Evolutionary conservation across 2,797 vertebrate species (phyloP), one percentile per base, ranked within the genome.

Genomic region (Gallinago stenura): DNA sequence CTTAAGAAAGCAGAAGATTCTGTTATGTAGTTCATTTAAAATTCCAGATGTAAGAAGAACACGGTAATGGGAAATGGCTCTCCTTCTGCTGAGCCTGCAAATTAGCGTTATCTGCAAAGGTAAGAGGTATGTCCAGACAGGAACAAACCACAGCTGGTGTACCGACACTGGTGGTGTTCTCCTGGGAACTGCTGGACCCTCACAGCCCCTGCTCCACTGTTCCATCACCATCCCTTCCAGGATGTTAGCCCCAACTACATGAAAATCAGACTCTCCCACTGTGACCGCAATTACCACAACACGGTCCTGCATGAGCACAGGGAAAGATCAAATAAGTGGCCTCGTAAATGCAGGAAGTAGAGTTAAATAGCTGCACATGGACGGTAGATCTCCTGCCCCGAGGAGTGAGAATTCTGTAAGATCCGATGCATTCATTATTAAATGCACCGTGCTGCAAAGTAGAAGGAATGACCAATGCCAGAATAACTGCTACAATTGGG

Each of bases 1-100:
- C 96, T 95, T 97, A 90, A 97, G 96, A 90, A 97, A 97, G 96
- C 90, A 90, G 89, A 96, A 97, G 95, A 85, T 60, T 94, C 85
- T 90, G 77, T 94, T 92, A 73, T 72, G 90, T 80, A 79, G 81
- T 33, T 96, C 84, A 37, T 89, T 95, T 95, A 91, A 95, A 93
- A 95, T 93, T 93, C 94, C 95, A 93, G 90, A 90, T 89, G 90
- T 76, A 53, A 93, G 66, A 90, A 77, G 77, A 96, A 75, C 70
- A 80, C 0, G 50, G n/a, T 86, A 96, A 95, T 89, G 66, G 78
- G 85, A 91, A 90, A 79, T 28, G 16, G 78, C 41, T 84, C 43
- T 89, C 65, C 39, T 90, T 95, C 78, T 93, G 89, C 95, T 89
- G 89, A 96, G 85, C 77, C 87, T 87, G 92, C 83, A 93, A 60